A percentile compares a stretch with the other conserved stretches of the same genome.
These are phyloP conservation scores for Palythoa heliodiscus DNA, from an alignment of 92 coral and sea anemone species.

Conservation along the genomic window DNA sequence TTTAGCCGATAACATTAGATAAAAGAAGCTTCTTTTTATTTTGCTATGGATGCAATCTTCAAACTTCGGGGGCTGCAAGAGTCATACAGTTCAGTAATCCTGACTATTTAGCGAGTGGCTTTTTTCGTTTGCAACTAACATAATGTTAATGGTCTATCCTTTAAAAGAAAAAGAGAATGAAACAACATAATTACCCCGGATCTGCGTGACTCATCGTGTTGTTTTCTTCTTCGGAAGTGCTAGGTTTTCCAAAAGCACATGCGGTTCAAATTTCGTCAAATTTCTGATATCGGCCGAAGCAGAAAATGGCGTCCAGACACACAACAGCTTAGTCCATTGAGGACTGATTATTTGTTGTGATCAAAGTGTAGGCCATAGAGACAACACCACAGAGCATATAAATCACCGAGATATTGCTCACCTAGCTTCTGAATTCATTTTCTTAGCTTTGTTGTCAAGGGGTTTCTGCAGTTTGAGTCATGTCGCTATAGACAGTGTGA, in stretches of 20 bases:
- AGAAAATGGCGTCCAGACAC: constrained; percentile 33
- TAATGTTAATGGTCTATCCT: neutral
- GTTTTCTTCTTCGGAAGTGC: neutral
- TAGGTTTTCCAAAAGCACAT: neutral
- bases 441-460: constrained; percentile 60
- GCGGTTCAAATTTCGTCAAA: neutral
- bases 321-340: constrained; percentile 12
- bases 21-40: no score
- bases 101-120: neutral
- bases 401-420: constrained; percentile 32
- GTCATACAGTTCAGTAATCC: neutral
- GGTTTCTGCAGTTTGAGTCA: constrained; percentile 11
- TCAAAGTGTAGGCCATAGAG: constrained; percentile 59
- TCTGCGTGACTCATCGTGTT: constrained; percentile 83
- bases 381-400: constrained; percentile 46
- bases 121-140: neutral
- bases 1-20: no score
- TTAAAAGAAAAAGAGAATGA: neutral
- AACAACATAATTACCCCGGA: constrained; percentile 63
- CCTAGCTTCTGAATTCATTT: constrained; percentile 23
- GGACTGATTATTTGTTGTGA: constrained; percentile 35
- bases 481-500: constrained; percentile 64
- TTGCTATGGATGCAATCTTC: neutral
- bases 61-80: neutral
- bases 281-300: neutral